Conservation (phyloP, 2,113 vertebrate species). For the Uropsilus gracilis region DNA sequence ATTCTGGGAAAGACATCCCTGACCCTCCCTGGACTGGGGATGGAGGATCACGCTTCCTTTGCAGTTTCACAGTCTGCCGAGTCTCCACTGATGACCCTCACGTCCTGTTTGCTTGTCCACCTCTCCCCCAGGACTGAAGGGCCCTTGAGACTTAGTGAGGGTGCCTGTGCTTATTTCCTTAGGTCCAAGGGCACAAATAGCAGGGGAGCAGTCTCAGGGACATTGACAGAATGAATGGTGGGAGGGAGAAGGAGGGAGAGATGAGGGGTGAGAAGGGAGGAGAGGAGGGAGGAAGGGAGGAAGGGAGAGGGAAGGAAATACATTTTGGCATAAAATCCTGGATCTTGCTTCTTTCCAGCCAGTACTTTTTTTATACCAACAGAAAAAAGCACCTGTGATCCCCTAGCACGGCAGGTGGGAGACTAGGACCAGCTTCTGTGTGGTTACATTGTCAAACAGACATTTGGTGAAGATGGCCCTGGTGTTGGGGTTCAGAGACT, state of each 20-base stretch:
- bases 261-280: neutral
- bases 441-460: rapidly evolving
- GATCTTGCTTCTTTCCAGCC: neutral
- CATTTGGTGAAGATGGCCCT: neutral
- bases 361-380: neutral
- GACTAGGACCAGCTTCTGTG: rapidly evolving
- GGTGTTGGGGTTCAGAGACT: neutral
- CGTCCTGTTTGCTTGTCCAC: too few species aligned
- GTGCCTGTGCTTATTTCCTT: rapidly evolving
- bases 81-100: neutral
- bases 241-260: too few species aligned
- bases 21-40: neutral
- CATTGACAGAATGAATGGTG: neutral
- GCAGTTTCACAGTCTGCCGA: neutral
- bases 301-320: rapidly evolving
- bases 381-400: neutral
- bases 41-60: rapidly evolving
- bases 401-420: neutral
- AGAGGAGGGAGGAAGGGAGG: too few species aligned
- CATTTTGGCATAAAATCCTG: neutral
- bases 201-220: neutral
- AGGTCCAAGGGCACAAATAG: neutral
- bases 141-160: neutral
- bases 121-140: neutral
- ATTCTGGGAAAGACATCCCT: too few species aligned